Base-by-base conservation (phyloP, 1,140 invertebrate species). In the Drosophila ironensis region DNA sequence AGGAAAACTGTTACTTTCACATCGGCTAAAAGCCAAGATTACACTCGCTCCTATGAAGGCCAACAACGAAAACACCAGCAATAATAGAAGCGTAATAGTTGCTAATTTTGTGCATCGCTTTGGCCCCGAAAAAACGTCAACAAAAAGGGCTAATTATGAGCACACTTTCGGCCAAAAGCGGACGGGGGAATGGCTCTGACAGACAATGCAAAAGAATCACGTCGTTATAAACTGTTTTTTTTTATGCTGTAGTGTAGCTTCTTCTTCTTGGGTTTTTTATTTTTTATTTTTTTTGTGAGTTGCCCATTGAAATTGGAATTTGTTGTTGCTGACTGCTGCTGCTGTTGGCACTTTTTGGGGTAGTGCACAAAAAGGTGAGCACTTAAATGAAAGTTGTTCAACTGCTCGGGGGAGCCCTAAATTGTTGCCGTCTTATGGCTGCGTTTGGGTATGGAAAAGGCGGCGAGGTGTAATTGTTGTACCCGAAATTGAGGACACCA, bases 71-170 rank as follows among this genome's bases (percentile, higher is more conserved):
- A 48, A 33, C 38, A 53, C 28, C 38, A 56, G 53, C 25, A 53
- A 75, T 61, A 81, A 80, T 56, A 67, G 76, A 75, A 82, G 56
- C 68, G 76, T 76, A 81, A 81, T 81, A 75, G 77, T 82, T 75
- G 76, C 76, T 81, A 80, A 81, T 81, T 81, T 81, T 70, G 71
- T 61, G 61, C 61, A 68, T 60, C 57, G 70, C 61, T 56, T n/a
- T 51, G 52, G 63, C 52, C 54, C 67, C 25, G 53, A 56, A 66
- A 59, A 47, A 64, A 40, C 46, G 68, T 71, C 52, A 75, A 71
- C 76, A 82, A 81, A 82, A 72, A 81, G 76, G 76, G 76, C 76
- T 82, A 81, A 81, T 81, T 81, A 75, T 72, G 77, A 80, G 76
- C 72, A 81, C 76, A 81, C 76, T 81, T 81, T 82, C 77, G 54